Conservation (phyloP, 2,888 invertebrate species). For the Ophioninae sp. region DNA sequence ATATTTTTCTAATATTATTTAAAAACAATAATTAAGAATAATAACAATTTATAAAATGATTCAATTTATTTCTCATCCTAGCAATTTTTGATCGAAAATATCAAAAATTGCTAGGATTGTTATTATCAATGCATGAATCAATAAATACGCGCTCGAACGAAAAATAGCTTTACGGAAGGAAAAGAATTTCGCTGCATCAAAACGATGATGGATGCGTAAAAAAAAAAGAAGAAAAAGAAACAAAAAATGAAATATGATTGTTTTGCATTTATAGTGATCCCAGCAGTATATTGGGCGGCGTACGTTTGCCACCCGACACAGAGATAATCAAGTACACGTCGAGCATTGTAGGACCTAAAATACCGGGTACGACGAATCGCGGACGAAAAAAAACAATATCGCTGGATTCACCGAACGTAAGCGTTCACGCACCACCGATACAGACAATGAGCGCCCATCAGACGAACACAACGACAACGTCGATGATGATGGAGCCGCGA, state of each 20-base stretch:
- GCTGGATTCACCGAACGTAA: slow-evolving; percentile 88
- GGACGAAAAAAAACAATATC: slow-evolving; percentile 95
- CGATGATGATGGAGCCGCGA: slow-evolving; percentile 82
- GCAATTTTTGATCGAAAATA: too few relatives aligned
- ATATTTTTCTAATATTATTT: too few relatives aligned
- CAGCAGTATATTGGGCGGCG: slow-evolving; percentile 91
- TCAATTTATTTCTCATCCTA: too few relatives aligned
- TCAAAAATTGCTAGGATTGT: too few relatives aligned
- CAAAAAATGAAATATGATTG: not conserved
- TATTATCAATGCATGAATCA: too few relatives aligned
- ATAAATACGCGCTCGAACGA: too few relatives aligned
- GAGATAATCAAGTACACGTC: slow-evolving; percentile 95
- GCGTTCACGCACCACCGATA: slow-evolving; percentile 82
- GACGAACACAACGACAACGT: slow-evolving; percentile 73
- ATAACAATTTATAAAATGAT: too few relatives aligned
- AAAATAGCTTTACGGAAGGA: too few relatives aligned
- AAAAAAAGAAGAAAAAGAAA: not conserved
- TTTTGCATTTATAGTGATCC: slow-evolving; percentile 85
- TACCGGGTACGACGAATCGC: slow-evolving; percentile 91
- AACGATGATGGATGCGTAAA: not conserved
- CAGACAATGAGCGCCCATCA: slow-evolving; percentile 76
- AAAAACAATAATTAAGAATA: too few relatives aligned
- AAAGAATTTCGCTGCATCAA: not conserved
- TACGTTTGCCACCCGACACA: slow-evolving; percentile 92
- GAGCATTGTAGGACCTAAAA: slow-evolving; percentile 92